Base-by-base conservation (phyloP, 37 sponge, comb jelly and placozoan genomes). In the Mnemiopsis leidyi region DNA sequence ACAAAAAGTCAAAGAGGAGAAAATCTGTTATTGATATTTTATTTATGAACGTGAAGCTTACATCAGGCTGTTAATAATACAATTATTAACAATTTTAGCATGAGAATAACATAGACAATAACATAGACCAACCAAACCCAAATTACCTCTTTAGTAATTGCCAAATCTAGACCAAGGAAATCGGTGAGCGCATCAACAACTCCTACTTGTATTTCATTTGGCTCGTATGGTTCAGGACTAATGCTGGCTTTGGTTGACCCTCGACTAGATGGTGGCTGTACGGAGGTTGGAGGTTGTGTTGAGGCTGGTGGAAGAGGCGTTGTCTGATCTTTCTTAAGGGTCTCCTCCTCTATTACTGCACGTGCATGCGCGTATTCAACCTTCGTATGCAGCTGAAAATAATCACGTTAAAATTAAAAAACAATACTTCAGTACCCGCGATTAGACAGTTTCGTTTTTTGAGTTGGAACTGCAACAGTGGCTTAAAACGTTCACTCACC, bases 321-420 rank as follows among this genome's bases (percentile, higher is more conserved):
- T 3, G 35, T 23, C 48, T 39, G 48, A 7, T 38, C 29, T 39
- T 33, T 38, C 90, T 39, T 38, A 2, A 23, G 61, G 0, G 29
- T n/a, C 13, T 85, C 90, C 39, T 85, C 48, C 48, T 85, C 90
- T 7, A 85, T 85, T 16, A 85, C 16, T 0, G 90, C 23, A 18
- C 61, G 61, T 5, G 90, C 90, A 28, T 85, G 90, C 30, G 90
- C 90, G 61, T 85, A 85, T 37, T 85, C 90, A 23, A 38, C 25
- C 48, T 85, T 38, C 40, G 61, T 40, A 61, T 85, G 90, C 61
- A 85, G 40, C 90, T 85, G 61, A 40, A 79, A 79, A 13, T 40
- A 39, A 39, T 61, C 90, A 37, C 3, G 2, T 85, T 85, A 31
- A 26, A 20, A 32, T 9, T 38, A 23, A 38, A 3, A 21, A 7